Evolutionary conservation across 2,113 vertebrate genomes (phyloP), one percentile per base, ranked within the genome.

Genomic region (Daboia siamensis): DNA sequence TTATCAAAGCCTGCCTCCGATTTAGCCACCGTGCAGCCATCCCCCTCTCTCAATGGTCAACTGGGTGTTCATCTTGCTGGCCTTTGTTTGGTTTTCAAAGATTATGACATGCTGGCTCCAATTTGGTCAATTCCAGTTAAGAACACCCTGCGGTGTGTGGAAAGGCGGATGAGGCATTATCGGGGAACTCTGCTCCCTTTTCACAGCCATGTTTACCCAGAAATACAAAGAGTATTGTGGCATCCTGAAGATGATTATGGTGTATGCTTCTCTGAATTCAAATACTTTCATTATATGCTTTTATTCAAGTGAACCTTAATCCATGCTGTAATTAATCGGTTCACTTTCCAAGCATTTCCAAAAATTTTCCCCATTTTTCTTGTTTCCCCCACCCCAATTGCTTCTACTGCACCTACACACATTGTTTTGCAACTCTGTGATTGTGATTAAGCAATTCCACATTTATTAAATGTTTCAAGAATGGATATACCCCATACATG

Each of bases 1-100:
- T 94, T 96, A 97, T 95, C 96, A 96, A 96, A 97, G 95, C 90
- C 87, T 88, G 94, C 95, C 95, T 97, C 94, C 10, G 90, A 94
- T 96, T 97, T 97, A 91, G 96, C 97, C 97, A 97, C 95, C 98
- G 97, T 97, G 97, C 95, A 94, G 96, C 94, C 92, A 96, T 46
- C n/a, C 61, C 88, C 24, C 92, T 95, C 94, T 90, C 55, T 24
- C 39, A 95, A 93, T 69, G 88, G 93, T 94, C 91, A 89, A 89
- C 92, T 17, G 24, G 95, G 95, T 59, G 91, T 69, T 0, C 93
- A 93, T 94, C 74, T 96, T 51, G 39, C 90, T 74, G 93, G 90
- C 91, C 91, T 10, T 48, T 2, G 64, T 2, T 95, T 92, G 88
- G 92, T 93, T 51, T 12, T 90, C 74, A 44, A 90, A 95, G 93